Conservation (phyloP, 2,888 invertebrate genomes). For the Scaeva pyrastri region DNA sequence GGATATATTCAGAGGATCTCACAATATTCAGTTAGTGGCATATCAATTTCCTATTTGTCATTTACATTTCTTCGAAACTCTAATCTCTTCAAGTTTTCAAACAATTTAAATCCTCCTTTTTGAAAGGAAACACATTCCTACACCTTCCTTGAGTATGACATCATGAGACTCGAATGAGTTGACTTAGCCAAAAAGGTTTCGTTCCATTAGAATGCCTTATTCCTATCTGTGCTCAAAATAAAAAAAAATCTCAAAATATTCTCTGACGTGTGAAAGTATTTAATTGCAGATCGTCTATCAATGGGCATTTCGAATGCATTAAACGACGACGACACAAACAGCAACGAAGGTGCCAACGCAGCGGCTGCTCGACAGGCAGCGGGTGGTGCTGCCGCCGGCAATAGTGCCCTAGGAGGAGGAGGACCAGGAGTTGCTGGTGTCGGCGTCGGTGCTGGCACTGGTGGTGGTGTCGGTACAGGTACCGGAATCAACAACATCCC, state of each 20-base stretch:
- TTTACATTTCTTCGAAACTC: not conserved
- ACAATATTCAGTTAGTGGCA: not conserved
- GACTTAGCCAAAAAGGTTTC: not conserved
- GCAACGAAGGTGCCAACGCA: conserved; percentile 71
- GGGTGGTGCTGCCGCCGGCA: conserved; percentile 66
- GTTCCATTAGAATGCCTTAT: not conserved
- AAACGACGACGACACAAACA: conserved; percentile 75
- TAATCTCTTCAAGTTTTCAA: not conserved
- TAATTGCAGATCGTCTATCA: conserved; percentile 76
- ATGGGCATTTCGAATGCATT: conserved; percentile 76
- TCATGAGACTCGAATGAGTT: not conserved
- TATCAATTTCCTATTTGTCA: not conserved
- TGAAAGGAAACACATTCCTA: not conserved
- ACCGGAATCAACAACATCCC: conserved; percentile 80
- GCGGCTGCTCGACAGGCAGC: conserved; percentile 68
- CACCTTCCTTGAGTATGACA: not conserved
- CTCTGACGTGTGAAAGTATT: conserved; percentile 31
- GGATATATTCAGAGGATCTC: no score
- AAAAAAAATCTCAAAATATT: not conserved
- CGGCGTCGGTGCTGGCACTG: conserved; percentile 57
- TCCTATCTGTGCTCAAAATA: not conserved
- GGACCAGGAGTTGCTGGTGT: conserved; percentile 20
- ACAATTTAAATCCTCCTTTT: not conserved
- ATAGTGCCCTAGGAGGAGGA: conserved; percentile 34
- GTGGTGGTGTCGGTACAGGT: conserved; percentile 56